Evolutionary conservation across 2,888 invertebrate species (phyloP).

Genomic region (Aethes cnicana): DNA sequence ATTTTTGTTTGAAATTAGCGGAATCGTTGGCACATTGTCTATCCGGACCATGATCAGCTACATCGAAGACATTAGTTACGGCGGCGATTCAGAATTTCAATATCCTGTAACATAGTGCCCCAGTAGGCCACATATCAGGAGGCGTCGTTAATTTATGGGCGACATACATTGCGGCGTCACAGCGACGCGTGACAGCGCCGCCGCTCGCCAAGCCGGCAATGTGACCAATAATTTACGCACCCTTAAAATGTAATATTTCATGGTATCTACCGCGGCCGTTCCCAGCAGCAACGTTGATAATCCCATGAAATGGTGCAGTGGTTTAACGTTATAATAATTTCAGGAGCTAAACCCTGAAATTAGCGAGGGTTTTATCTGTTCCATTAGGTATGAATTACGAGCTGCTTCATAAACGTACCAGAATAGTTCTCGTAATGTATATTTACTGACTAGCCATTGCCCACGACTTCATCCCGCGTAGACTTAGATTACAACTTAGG

Average conservation of each 20-base stretch:
- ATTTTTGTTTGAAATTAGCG: too few species aligned
- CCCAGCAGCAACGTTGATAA: conserved; percentile 11
- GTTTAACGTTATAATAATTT: conserved; percentile 34
- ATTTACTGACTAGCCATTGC: too few species aligned
- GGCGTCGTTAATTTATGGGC: conserved; percentile 41
- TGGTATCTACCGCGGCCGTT: conserved; percentile 14
- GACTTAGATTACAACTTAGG: too few species aligned
- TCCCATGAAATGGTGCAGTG: conserved; percentile 24
- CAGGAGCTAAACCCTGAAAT: conserved; percentile 34
- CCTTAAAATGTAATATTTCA: conserved; percentile 31
- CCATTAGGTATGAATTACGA: background rate
- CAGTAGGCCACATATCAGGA: conserved; percentile 37
- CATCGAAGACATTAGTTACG: conserved; percentile 10
- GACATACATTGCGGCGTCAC: conserved; percentile 47
- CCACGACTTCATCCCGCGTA: too few species aligned
- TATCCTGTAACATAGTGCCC: conserved; percentile 27
- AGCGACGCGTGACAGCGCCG: conserved; percentile 41
- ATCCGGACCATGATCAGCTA: too few species aligned
- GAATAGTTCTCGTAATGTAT: too few species aligned
- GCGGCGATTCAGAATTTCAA: conserved; percentile 27
- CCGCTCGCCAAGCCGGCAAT: conserved; percentile 38
- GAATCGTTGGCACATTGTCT: too few species aligned
- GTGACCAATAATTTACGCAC: conserved; percentile 42
- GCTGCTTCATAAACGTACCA: too few species aligned
- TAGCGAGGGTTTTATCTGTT: conserved; percentile 7